Conservation (phyloP, 1,140 invertebrate genomes). For the Pissodes strobi region DNA sequence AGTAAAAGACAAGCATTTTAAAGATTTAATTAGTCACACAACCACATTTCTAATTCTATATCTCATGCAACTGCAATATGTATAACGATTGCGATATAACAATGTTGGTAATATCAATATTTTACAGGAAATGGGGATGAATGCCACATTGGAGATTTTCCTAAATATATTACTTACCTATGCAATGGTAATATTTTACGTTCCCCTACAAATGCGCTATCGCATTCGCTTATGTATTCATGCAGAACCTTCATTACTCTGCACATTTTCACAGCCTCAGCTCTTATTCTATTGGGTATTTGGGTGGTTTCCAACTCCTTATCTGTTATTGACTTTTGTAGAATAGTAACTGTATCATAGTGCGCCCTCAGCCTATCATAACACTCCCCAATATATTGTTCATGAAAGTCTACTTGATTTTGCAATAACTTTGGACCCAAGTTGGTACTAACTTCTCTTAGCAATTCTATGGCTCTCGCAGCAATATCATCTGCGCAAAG, state of each 20-base stretch:
- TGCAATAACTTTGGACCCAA: constrained; percentile 83
- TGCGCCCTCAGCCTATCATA: constrained; percentile 86
- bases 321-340: constrained; percentile 55
- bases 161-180: constrained; percentile 28
- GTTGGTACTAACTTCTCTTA: constrained; percentile 93
- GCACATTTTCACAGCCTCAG: constrained; percentile 89
- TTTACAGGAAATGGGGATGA: no score
- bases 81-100: no score
- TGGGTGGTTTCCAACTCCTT: constrained; percentile 52
- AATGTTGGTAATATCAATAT: no score
- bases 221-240: constrained; percentile 96
- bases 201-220: constrained; percentile 88
- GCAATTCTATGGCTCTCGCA: constrained; percentile 84
- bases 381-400: constrained; percentile 88
- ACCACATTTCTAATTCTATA: no score
- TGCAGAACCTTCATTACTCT: constrained; percentile 92
- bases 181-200: constrained; percentile 86
- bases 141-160: no score
- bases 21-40: no score
- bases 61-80: no score
- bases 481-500: constrained; percentile 91
- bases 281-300: constrained; percentile 60
- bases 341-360: constrained; percentile 71
- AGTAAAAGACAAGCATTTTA: no score
- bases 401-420: constrained; percentile 79